Evolutionary conservation across 2,797 vertebrate genomes (phyloP).

Genomic region (Holocentrus rufus): DNA sequence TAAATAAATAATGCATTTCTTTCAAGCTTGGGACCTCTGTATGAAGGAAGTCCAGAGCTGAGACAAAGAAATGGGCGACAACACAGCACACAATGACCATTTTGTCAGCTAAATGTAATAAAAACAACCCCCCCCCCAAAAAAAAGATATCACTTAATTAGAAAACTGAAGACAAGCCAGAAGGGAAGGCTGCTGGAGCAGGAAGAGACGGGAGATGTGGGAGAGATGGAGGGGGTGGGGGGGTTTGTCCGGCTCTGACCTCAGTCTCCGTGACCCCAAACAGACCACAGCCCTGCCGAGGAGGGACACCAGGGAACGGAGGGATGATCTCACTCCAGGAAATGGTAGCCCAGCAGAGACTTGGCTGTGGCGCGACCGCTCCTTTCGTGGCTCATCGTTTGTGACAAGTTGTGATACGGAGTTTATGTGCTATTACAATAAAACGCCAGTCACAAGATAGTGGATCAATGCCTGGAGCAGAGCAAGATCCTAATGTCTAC

Average conservation of each 20-base stretch:
- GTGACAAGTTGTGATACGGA: background rate
- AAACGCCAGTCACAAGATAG: slow-evolving; percentile 11
- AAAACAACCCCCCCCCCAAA: too few species aligned
- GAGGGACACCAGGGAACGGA: slow-evolving; percentile 13
- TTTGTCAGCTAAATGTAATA: too few species aligned
- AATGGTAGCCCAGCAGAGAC: slow-evolving; percentile 21
- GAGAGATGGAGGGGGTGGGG: slow-evolving; percentile 55
- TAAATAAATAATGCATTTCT: too few species aligned
- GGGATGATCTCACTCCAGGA: slow-evolving; percentile 5
- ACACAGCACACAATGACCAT: too few species aligned
- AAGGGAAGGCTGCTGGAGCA: slow-evolving; percentile 45
- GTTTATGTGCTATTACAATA: slow-evolving; percentile 18
- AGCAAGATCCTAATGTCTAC: too few species aligned
- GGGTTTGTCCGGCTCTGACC: slow-evolving; percentile 56
- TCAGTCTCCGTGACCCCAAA: slow-evolving; percentile 42
- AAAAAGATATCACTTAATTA: too few species aligned
- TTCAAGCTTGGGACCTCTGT: too few species aligned
- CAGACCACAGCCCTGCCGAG: slow-evolving; percentile 38
- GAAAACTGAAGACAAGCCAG: slow-evolving; percentile 21
- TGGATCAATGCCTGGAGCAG: slow-evolving; percentile 25
- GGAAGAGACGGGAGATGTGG: slow-evolving; percentile 67
- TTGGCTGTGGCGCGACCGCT: background rate
- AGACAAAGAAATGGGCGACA: too few species aligned
- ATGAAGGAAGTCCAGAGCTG: too few species aligned
- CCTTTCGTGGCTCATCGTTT: slow-evolving; percentile 7